phyloP scores from a whole-genome alignment of 1,140 invertebrate species.

The Bathynomus jamesi region DNA sequence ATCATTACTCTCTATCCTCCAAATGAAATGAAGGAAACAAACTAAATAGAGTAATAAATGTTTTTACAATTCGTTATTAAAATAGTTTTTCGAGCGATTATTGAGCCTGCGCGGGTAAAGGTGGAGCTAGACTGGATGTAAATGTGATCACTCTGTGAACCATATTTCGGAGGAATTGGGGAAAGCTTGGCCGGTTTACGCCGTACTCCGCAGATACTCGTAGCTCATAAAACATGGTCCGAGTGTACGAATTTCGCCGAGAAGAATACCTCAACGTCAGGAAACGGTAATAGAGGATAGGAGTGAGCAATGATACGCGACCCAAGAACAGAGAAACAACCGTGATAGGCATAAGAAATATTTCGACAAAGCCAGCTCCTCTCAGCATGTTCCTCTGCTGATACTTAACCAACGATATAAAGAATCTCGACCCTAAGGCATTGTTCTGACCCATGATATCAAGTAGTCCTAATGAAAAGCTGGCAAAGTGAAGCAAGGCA shows the following conservation, averaged over 20 bases:
- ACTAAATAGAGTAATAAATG: not conserved
- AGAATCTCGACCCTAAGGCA: constrained; percentile 73
- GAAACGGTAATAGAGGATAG: constrained; percentile 93
- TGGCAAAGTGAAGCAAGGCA: constrained; percentile 80
- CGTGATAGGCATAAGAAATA: constrained; percentile 81
- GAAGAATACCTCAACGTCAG: constrained; percentile 79
- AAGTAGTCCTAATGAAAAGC: constrained; percentile 75
- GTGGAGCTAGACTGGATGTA: constrained; percentile 57
- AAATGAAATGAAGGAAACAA: not conserved
- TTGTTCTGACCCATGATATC: constrained; percentile 79
- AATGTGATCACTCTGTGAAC: constrained; percentile 51
- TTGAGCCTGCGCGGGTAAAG: constrained; percentile 33
- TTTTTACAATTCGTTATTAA: not conserved
- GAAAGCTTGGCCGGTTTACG: constrained; percentile 54
- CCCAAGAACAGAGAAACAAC: constrained; percentile 74
- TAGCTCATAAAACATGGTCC: constrained; percentile 76
- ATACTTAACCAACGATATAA: constrained; percentile 76
- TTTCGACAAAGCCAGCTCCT: constrained; percentile 79
- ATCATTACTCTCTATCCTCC: too few species aligned
- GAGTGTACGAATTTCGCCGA: constrained; percentile 87
- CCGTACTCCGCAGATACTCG: constrained; percentile 54
- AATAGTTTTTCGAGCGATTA: not conserved
- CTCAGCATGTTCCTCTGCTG: constrained; percentile 79
- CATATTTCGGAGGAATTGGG: constrained; percentile 50
- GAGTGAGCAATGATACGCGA: constrained; percentile 71